Evolutionary conservation across 2,797 vertebrate genomes (phyloP).

Genomic region (Myotis findleyi): DNA sequence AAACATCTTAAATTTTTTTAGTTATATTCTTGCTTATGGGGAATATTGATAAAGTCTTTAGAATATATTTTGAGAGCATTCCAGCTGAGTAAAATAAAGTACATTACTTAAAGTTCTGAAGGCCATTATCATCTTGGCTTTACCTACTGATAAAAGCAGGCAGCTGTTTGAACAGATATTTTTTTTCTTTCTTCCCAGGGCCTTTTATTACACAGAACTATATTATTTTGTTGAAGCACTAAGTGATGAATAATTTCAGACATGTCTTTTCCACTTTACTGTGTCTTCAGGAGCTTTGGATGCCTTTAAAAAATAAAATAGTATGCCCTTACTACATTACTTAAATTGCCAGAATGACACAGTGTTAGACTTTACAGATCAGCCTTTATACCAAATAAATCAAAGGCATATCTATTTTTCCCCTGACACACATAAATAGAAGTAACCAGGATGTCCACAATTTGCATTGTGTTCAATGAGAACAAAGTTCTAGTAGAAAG

Average conservation of each 20-base stretch:
- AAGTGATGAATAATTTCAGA: slow-evolving; percentile 63
- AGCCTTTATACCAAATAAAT: not conserved
- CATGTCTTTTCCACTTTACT: slow-evolving; percentile 40
- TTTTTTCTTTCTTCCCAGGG: not conserved
- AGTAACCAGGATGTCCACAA: not conserved
- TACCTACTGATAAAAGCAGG: slow-evolving; percentile 43
- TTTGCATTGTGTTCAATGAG: not conserved
- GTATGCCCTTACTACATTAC: not conserved
- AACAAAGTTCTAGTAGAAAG: slow-evolving; percentile 31
- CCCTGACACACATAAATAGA: not conserved
- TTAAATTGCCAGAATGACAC: not conserved
- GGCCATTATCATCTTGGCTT: slow-evolving; percentile 58
- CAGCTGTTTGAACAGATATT: not conserved
- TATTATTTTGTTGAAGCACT: slow-evolving; percentile 41
- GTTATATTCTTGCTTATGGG: slow-evolving; percentile 7
- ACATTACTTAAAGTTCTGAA: slow-evolving; percentile 45
- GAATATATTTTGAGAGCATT: slow-evolving; percentile 33
- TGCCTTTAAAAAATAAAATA: slow-evolving; percentile 35
- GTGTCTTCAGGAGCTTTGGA: slow-evolving; percentile 31
- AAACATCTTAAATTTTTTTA: slow-evolving; percentile 38
- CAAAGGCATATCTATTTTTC: not conserved
- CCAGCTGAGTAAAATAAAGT: slow-evolving; percentile 37
- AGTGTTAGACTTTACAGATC: not conserved
- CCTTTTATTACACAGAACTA: slow-evolving; percentile 25
- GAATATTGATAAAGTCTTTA: slow-evolving; percentile 35